A percentile compares a stretch with the other conserved stretches of the same genome.
These are phyloP conservation scores for Periophthalmodon schlosseri DNA, from an alignment of 2,113 vertebrate species.

Conservation along the genomic window DNA sequence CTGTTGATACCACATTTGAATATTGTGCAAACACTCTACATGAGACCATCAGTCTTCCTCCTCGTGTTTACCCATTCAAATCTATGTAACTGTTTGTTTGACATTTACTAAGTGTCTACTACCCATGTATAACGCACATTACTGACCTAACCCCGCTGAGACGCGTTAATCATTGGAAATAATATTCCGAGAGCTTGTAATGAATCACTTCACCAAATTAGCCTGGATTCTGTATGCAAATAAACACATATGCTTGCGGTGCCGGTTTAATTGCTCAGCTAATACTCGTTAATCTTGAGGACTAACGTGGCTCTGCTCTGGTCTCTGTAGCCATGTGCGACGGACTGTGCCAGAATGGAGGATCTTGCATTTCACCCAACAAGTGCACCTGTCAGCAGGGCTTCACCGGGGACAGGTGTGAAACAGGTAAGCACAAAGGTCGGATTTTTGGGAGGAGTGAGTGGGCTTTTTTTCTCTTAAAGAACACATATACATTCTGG, in stretches of 20 bases:
- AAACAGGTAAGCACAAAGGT: conserved; percentile 84
- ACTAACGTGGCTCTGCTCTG: conserved; percentile 52
- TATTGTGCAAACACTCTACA: conserved; percentile 7
- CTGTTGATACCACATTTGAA: background rate
- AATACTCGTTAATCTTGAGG: conserved; percentile 66
- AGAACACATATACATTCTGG: too few relatives aligned
- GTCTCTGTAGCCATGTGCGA: conserved; percentile 90
- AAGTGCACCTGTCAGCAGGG: conserved; percentile 93
- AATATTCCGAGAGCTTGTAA: conserved; percentile 54
- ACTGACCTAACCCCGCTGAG: conserved; percentile 57
- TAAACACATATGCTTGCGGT: conserved; percentile 63
- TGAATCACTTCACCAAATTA: conserved; percentile 72
- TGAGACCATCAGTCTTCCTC: conserved; percentile 14
- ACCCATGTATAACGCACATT: conserved; percentile 55
- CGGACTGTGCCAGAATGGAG: conserved; percentile 92
- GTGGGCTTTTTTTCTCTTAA: too few relatives aligned
- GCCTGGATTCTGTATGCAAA: conserved; percentile 69
- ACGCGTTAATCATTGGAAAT: conserved; percentile 61
- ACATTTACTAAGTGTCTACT: conserved; percentile 50
- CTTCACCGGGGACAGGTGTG: conserved; percentile 93
- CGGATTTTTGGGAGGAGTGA: background rate
- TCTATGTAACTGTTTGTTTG: conserved; percentile 42
- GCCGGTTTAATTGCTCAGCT: conserved; percentile 67
- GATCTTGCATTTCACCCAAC: conserved; percentile 90
- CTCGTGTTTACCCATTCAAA: conserved; percentile 42